Base-by-base conservation (phyloP, 2,888 invertebrate species). In the Hypena proboscidalis region DNA sequence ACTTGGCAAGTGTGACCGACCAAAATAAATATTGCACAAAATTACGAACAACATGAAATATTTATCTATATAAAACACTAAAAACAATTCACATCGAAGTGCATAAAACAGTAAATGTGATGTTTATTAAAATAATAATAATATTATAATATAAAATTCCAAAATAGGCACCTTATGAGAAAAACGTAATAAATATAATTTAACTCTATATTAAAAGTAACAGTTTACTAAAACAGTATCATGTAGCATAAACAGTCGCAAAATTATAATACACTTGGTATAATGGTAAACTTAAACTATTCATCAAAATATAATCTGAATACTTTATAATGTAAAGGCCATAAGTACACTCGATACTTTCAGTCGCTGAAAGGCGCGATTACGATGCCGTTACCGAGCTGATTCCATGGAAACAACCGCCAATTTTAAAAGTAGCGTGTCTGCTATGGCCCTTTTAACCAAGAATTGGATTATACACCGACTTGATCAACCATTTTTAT, bases 111-210 rank as follows among this genome's bases (percentile, higher is more conserved):
- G 55, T 74, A 57, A 68, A 45, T 72, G 79, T 83, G 77, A 82
- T 81, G 70, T 62, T 59, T 58, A 56, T 67, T 67, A 57, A 63
- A 55, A 43, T 60, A 73, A 70, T 67, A 52, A 65, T 56, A n/a
- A 54, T 39, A 59, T 57, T 17, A 52, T 37, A 38, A 40, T 49
- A 49, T 44, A 67, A 67, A 75, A 60, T 56, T 63, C 53, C 56
- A 69, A 74, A 77, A 76, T 71, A 80, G 68, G 69, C 80, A 80
- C 77, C 76, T 77, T 75, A 54, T 58, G 67, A 62, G 35, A 39
- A 56, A 30, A 30, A 56, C 38, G 40, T 52, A 58, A 56, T 63
- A 57, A 56, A 59, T 59, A 61, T 35, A 22, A 20, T 53, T 35
- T 41, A 47, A 49, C 10, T 6, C 35, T 58, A 43, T 53, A 34